Conservation (phyloP, 92 coral and sea anemone genomes). For the Micromussa lordhowensis region DNA sequence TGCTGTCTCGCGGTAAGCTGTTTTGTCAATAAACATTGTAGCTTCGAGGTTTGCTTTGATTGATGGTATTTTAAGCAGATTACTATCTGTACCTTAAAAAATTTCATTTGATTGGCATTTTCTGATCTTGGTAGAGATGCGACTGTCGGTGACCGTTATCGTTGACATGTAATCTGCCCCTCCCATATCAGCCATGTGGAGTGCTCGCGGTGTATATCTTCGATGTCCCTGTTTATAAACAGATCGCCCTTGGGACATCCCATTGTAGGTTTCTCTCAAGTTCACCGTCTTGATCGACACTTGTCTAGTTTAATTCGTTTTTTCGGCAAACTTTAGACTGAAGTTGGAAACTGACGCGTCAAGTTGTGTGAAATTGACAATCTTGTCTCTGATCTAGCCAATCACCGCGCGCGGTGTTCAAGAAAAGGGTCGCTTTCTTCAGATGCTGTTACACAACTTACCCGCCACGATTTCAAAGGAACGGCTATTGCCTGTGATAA, state of each 20-base stretch:
- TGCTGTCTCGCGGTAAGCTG: background rate
- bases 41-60: background rate
- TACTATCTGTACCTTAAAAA: background rate
- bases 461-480: background rate
- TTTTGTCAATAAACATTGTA: constrained; percentile 8
- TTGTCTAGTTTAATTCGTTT: background rate
- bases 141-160: background rate
- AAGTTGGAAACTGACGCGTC: constrained; percentile 16
- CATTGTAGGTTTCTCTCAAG: background rate
- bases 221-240: background rate
- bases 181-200: background rate
- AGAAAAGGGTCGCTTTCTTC: background rate
- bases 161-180: constrained; percentile 17
- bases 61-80: constrained; percentile 29
- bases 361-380: background rate
- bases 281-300: background rate
- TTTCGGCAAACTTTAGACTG: background rate
- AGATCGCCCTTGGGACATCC: background rate
- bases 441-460: background rate
- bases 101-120: background rate
- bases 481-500: background rate
- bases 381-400: constrained; percentile 19
- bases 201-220: background rate
- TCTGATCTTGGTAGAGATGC: background rate
- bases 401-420: constrained; percentile 1